phyloP scores from a whole-genome alignment of 2,888 invertebrate species.

The Trichogramma dendrolimi region DNA sequence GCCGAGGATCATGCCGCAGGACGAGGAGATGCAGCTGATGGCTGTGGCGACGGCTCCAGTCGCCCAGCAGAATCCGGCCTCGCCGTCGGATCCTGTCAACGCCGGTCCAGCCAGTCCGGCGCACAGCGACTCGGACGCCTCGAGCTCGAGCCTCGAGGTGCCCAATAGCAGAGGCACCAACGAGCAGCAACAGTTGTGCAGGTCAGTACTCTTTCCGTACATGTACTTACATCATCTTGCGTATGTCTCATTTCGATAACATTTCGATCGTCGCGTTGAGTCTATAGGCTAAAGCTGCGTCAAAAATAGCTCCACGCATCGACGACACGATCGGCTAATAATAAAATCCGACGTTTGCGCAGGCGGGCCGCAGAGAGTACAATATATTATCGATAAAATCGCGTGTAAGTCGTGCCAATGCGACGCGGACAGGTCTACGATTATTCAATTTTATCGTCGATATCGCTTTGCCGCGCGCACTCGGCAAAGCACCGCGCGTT shows the following conservation, averaged over 20 bases:
- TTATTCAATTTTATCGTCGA: too few species aligned
- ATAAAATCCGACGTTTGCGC: too few species aligned
- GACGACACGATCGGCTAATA: too few species aligned
- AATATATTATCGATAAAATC: too few species aligned
- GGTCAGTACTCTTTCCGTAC: conserved; percentile 34
- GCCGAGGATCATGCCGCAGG: conserved; percentile 50
- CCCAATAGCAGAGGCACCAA: conserved; percentile 47
- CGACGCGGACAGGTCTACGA: too few species aligned
- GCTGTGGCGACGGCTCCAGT: not conserved
- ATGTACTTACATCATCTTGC: not conserved
- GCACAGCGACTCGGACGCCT: conserved; percentile 50
- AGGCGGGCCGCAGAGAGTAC: too few species aligned
- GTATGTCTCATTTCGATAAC: not conserved
- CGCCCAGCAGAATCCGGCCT: not conserved
- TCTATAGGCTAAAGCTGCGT: too few species aligned
- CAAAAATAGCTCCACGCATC: too few species aligned
- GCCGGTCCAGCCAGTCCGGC: conserved; percentile 46
- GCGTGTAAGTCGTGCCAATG: too few species aligned
- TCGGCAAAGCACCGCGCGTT: too few species aligned
- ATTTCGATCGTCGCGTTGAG: too few species aligned
- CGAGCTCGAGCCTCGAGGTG: conserved; percentile 48
- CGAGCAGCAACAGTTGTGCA: conserved; percentile 49
- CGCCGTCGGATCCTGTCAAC: conserved; percentile 23
- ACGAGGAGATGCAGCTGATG: conserved; percentile 42
- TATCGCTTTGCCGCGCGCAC: too few species aligned